Conservation (phyloP, 2,888 invertebrate species). For the Oligia strigilis region DNA sequence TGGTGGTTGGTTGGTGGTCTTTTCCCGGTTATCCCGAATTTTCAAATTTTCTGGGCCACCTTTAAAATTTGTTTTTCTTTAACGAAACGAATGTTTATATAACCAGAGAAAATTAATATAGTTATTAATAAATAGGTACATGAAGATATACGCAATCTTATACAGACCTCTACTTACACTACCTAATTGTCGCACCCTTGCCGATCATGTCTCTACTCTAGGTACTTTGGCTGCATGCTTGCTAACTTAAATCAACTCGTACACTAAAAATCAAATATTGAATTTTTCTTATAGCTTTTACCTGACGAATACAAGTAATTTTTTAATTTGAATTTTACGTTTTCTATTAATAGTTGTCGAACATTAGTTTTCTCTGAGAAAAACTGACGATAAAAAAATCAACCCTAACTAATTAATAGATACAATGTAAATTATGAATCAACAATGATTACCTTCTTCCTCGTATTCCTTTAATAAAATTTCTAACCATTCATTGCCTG, state of each 20-base stretch:
- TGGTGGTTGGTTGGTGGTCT: too few relatives aligned
- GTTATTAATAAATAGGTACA: neutral
- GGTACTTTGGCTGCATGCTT: neutral
- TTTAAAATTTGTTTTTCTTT: too few relatives aligned
- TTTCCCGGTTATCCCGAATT: too few relatives aligned
- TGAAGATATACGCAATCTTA: neutral
- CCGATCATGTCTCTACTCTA: neutral
- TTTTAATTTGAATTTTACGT: neutral
- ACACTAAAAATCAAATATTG: neutral
- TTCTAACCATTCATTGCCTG: conserved; percentile 65
- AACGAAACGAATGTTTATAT: neutral
- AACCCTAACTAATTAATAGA: neutral
- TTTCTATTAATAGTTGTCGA: neutral
- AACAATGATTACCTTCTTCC: conserved; percentile 67
- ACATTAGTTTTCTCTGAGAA: neutral
- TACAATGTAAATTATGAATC: neutral
- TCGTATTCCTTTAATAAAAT: conserved; percentile 67
- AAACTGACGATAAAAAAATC: neutral
- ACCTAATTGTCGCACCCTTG: neutral
- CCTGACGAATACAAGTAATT: neutral
- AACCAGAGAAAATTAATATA: neutral
- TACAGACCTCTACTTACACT: neutral
- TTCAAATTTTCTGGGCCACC: too few relatives aligned
- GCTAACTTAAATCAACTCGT: neutral
- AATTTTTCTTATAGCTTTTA: neutral